These are phyloP conservation scores for Cloeon dipterum DNA, from an alignment of 2,888 invertebrate genomes.

Conservation along the genomic window DNA sequence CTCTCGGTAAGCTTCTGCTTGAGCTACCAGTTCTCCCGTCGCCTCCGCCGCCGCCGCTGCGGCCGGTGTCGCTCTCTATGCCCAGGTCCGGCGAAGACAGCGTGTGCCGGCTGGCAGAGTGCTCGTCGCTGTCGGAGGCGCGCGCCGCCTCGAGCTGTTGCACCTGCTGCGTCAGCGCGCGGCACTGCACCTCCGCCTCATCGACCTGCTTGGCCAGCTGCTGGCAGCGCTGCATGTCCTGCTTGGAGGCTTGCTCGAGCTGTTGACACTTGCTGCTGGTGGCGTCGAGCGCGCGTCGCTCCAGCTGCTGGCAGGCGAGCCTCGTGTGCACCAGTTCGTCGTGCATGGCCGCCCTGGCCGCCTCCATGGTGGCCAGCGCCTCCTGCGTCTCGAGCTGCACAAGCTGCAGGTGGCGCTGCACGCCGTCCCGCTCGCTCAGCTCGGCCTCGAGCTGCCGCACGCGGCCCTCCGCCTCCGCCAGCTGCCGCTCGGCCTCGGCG, in stretches of 20 bases:
- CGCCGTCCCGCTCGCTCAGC: too few relatives aligned
- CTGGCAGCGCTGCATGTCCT: constrained; percentile 5
- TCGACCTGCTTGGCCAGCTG: background rate
- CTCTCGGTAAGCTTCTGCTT: constrained; percentile 45
- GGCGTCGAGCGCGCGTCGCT: constrained; percentile 4
- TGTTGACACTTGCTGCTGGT: constrained; percentile 2
- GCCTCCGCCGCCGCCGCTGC: constrained; percentile 19
- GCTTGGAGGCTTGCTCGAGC: constrained; percentile 6
- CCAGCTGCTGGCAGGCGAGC: constrained; percentile 5
- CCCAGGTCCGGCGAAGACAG: constrained; percentile 61
- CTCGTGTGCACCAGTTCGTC: constrained; percentile 7
- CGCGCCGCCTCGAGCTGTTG: background rate
- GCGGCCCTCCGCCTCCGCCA: too few relatives aligned
- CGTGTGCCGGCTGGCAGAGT: constrained; percentile 2
- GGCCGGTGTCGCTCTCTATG: constrained; percentile 60
- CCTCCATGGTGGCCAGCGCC: background rate
- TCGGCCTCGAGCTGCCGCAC: too few relatives aligned
- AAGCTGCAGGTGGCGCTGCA: too few relatives aligned
- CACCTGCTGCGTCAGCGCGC: background rate
- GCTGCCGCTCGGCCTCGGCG: too few relatives aligned
- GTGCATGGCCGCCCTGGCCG: background rate
- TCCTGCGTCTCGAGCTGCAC: too few relatives aligned
- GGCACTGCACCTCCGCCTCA: background rate
- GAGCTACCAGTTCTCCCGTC: constrained; percentile 39
- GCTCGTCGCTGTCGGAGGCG: background rate